Base-by-base conservation (phyloP, 2,888 invertebrate genomes). In the Apoda limacodes region DNA sequence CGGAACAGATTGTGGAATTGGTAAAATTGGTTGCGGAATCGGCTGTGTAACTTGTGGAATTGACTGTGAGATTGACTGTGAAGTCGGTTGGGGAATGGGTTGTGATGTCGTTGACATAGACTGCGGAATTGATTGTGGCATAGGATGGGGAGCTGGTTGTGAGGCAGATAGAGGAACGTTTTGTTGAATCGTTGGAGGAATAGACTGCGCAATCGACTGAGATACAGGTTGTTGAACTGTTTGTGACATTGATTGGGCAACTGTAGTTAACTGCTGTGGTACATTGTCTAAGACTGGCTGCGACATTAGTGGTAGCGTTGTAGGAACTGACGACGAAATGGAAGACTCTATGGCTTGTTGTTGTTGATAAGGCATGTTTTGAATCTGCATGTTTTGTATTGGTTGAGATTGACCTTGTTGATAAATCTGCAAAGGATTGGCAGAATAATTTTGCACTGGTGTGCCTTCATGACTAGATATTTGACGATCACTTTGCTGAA, bases 381-480 rank as follows among this genome's bases (percentile, higher is more conserved):
- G 46, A 39, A 48, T 62, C 35, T 68, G 46, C 34, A 60, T 51
- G 20, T 53, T 42, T 31, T 63, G 67, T 27, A 58, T 45, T 0
- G 59, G 55, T 35, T 69, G 68, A 13, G 50, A 58, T 30, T 60
- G 67, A 24, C 42, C 58, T 31, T 45, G 68, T 40, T 67, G 82
- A 50, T 74, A 75, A 62, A 76, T 69, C 39, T 81, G 81, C 45
- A 78, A 55, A 32, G 78, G 80, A 43, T 78, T 78, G 49, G 71
- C 52, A 37, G 69, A 47, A 38, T 63, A 78, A 57, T 80, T 74
- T 56, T 80, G 81, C 60, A 75, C 72, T 7, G 75, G 76, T 5
- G 76, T 78, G 62, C 80, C 75, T 62, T 81, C 81, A 57, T 74
- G 81, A 70, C 75, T 78, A 67, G 74, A 80, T 50, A 74, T 75